Conservation (phyloP, 2,888 invertebrate genomes). For the Fabriciana adippe region DNA sequence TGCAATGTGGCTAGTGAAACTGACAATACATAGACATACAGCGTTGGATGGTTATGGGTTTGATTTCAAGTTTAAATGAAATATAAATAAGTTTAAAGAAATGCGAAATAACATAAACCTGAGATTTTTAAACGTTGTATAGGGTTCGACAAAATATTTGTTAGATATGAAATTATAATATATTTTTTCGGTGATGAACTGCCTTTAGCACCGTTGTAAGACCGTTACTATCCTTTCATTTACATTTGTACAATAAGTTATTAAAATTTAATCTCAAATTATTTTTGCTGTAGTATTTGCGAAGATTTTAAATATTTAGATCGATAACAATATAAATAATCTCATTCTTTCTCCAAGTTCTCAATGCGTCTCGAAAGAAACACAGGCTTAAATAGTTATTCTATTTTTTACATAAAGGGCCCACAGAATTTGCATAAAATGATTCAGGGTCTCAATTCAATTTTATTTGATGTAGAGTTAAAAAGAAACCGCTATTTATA, state of each 20-base stretch:
- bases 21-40: too few species aligned
- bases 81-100: too few species aligned
- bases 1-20: too few species aligned
- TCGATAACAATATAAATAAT: too few species aligned
- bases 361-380: background rate
- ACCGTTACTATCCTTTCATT: conserved; percentile 3
- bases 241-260: conserved; percentile 6
- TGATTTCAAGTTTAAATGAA: too few species aligned
- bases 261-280: background rate
- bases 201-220: background rate
- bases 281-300: background rate
- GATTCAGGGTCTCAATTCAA: conserved; percentile 45
- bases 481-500: conserved; percentile 54
- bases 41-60: too few species aligned
- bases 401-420: conserved; percentile 5
- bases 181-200: background rate
- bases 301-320: background rate
- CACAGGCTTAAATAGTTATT: background rate
- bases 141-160: too few species aligned
- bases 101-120: too few species aligned
- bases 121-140: too few species aligned
- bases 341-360: background rate
- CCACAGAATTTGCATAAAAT: conserved; percentile 32
- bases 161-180: too few species aligned
- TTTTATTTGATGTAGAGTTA: conserved; percentile 48